Evolutionary conservation across 1,140 invertebrate species (phyloP), one percentile per base, ranked within the genome.

Genomic region (Venustaconcha ellipsiformis): DNA sequence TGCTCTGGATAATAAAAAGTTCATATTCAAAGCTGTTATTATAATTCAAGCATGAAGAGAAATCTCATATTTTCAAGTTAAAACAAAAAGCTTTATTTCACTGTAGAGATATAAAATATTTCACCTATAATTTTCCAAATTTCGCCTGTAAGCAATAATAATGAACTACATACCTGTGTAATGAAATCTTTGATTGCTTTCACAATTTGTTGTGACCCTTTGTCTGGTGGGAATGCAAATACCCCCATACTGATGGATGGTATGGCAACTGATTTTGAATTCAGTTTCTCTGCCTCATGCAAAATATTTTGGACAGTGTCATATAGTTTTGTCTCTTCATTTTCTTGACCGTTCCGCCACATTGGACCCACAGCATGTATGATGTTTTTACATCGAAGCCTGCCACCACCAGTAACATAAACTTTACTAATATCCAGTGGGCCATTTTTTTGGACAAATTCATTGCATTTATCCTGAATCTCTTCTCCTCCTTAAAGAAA

Each of bases 281-380:
- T 70, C 57, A 60, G 30, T 23, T 77, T 69, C n/a, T 77, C 76
- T 18, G 80, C 63, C 17, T 75, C 14, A 15, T 58, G 48, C 58
- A 86, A 59, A 65, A 78, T 74, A 26, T 75, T 76, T 14, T 57
- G n/a, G 14, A 85, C 75, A 20, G 81, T 77, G 14, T 77, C 70
- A 56, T 67, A 68, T 1, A 86, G 76, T 11, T 57, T 18, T 0
- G 55, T 20, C n/a, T 80, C 74, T 62, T 83, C 83, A 11, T 72
- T 67, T 0, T 67, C 66, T 14, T 67, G 26, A 66, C 81, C 82
- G 8, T 73, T 77, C 23, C 62, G n/a, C 83, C 84, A 87, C 14
- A 20, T 20, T 64, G 85, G 85, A 23, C 84, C 85, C 6, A 86
- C 84, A 64, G 83, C 83, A 79, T 87, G 85, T 8, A 83, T 67